Evolutionary conservation across 1,140 invertebrate species (phyloP).

Genomic region (Eupeodes corollae): DNA sequence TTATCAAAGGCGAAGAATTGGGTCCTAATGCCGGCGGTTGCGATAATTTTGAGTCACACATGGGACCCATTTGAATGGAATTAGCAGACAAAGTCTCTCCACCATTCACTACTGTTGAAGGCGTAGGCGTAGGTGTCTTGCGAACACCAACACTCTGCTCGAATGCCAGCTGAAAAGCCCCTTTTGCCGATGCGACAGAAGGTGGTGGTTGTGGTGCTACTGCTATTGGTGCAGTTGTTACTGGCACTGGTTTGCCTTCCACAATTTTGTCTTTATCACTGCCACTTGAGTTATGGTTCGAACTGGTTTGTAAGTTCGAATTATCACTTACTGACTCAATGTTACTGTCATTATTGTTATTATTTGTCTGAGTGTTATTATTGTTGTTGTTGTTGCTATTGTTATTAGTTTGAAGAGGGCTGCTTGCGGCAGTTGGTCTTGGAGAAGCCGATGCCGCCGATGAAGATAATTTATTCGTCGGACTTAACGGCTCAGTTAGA

Average conservation of each 20-base stretch:
- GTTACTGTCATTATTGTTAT: neutral
- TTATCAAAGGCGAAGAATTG: neutral
- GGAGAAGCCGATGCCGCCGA: slow-evolving; percentile 21
- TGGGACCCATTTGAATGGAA: slow-evolving; percentile 25
- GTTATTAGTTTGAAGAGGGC: neutral
- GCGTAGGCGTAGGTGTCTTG: slow-evolving; percentile 7
- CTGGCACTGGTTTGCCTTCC: neutral
- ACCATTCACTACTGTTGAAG: slow-evolving; percentile 25
- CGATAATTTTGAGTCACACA: too few relatives aligned
- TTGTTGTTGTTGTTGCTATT: neutral
- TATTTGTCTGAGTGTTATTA: neutral
- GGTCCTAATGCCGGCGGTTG: neutral
- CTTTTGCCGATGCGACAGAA: neutral
- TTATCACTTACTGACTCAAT: neutral
- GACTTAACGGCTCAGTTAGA: slow-evolving; percentile 40
- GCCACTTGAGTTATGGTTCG: neutral
- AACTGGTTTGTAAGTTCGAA: neutral
- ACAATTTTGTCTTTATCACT: neutral
- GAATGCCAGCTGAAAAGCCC: neutral
- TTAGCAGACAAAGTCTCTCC: slow-evolving; percentile 11
- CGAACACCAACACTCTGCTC: too few relatives aligned
- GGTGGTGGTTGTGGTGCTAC: neutral
- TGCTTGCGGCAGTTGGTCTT: slow-evolving; percentile 10
- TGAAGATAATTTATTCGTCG: slow-evolving; percentile 30
- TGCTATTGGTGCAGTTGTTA: neutral